phyloP scores from a whole-genome alignment of 2,113 vertebrate species.

The Halcyon senegalensis region DNA sequence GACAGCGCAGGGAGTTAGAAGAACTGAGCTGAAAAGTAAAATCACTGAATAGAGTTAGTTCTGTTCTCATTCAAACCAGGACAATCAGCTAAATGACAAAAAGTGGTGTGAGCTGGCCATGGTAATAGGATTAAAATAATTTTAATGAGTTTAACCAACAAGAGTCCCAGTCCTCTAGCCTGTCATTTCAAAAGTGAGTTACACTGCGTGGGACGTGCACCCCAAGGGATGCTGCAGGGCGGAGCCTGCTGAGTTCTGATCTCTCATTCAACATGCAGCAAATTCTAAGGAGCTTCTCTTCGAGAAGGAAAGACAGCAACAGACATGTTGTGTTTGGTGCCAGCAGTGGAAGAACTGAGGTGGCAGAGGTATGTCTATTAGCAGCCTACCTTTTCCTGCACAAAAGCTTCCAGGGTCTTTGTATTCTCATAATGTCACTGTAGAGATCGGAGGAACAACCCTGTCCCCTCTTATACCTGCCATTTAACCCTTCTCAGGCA shows the following conservation, averaged over 20 bases:
- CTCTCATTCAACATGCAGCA: background rate
- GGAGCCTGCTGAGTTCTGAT: background rate
- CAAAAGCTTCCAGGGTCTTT: background rate
- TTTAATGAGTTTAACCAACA: background rate
- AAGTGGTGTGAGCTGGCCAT: background rate
- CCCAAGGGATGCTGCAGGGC: background rate
- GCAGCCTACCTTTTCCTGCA: background rate
- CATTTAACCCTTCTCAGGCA: background rate
- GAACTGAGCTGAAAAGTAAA: no score
- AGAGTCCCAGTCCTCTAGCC: background rate
- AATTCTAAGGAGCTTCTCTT: background rate
- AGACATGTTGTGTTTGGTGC: background rate
- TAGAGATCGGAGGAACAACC: background rate
- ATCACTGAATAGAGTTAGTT: no score
- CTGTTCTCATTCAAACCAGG: no score
- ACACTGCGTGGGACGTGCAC: rapidly evolving
- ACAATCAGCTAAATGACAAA: background rate
- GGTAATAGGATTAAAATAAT: background rate
- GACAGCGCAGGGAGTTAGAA: no score
- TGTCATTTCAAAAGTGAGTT: background rate
- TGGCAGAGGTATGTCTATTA: background rate
- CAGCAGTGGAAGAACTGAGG: background rate
- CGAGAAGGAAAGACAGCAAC: background rate
- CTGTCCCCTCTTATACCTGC: background rate
- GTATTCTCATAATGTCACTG: background rate